A percentile compares a stretch with the other conserved stretches of the same genome.
phyloP scores from a whole-genome alignment of 2,797 vertebrate genomes.

The Lagorchestes hirsutus region DNA sequence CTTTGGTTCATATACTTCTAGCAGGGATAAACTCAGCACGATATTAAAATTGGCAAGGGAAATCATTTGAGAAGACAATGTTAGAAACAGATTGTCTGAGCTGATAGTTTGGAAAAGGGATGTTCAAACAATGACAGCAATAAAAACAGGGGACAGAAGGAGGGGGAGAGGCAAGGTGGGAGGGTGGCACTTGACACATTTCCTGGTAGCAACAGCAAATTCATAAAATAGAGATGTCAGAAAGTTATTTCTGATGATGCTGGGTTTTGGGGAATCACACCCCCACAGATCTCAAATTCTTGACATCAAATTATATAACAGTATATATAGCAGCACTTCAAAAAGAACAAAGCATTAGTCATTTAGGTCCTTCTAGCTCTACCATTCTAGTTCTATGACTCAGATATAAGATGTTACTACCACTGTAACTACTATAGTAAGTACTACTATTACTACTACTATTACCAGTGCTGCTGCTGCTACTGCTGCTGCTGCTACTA shows the following conservation, averaged over 20 bases:
- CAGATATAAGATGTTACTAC: not conserved
- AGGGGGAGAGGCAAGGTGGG: not conserved
- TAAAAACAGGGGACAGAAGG: not conserved
- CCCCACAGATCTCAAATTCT: conserved; percentile 32
- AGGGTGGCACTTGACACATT: not conserved
- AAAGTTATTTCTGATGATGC: not conserved
- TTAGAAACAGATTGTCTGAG: conserved; percentile 41
- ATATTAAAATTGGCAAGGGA: conserved; percentile 67
- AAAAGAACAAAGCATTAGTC: not conserved
- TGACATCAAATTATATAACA: conserved; percentile 57
- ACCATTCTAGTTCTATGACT: not conserved
- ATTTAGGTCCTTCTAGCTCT: not conserved
- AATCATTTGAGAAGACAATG: conserved; percentile 73
- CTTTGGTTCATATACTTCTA: conserved; percentile 62
- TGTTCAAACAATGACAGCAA: conserved; percentile 47
- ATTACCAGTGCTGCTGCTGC: not conserved
- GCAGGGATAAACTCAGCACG: conserved; percentile 62
- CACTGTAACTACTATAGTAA: not conserved
- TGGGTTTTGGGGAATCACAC: not conserved
- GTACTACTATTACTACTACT: not conserved
- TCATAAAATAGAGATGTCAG: conserved; percentile 11
- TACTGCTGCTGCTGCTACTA: not conserved
- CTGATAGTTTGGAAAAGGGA: conserved; percentile 61
- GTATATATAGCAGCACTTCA: not conserved
- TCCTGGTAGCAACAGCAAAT: not conserved